Evolutionary conservation across 2,113 vertebrate genomes (phyloP).

Genomic region (Athene cunicularia): DNA sequence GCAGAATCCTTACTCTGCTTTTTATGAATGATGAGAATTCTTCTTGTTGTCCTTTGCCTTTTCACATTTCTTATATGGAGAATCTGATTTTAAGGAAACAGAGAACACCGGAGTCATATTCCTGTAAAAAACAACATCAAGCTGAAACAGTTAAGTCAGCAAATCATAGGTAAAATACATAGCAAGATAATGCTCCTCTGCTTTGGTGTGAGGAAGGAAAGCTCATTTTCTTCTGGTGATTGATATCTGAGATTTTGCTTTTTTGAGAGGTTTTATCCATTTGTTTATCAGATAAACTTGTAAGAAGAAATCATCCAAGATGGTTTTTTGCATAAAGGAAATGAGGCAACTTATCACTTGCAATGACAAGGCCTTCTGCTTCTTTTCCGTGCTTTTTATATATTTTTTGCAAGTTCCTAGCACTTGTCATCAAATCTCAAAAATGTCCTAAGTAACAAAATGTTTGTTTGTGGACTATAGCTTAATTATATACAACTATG

Average conservation of each 20-base stretch:
- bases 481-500: neutral
- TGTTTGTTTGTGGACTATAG: neutral
- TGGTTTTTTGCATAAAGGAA: neutral
- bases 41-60: neutral
- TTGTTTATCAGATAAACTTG: neutral
- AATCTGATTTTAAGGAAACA: neutral
- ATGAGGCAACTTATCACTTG: neutral
- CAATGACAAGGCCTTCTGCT: neutral
- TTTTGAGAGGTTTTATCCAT: neutral
- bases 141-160: neutral
- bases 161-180: neutral
- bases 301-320: neutral
- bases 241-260: neutral
- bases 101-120: neutral
- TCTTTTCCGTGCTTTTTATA: neutral
- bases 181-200: neutral
- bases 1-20: neutral
- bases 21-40: neutral
- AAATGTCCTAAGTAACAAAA: neutral
- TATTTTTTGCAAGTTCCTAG: neutral
- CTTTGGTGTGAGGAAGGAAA: neutral
- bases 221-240: neutral
- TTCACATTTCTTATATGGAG: neutral
- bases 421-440: neutral
- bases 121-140: neutral